phyloP scores from a whole-genome alignment of 2,888 invertebrate species.

The Nezara viridula region DNA sequence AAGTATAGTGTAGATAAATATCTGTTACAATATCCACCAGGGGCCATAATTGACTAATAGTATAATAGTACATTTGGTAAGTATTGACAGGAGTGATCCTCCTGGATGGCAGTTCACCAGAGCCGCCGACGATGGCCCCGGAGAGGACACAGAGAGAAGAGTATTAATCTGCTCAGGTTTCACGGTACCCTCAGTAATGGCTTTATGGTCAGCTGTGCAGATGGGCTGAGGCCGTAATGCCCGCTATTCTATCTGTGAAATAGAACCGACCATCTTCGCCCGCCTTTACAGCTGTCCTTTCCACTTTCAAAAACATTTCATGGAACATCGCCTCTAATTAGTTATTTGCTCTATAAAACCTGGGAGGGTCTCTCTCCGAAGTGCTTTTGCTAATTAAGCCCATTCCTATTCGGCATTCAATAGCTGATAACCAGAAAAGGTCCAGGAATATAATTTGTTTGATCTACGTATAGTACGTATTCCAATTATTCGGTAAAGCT shows the following conservation, averaged over 20 bases:
- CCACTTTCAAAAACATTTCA: conserved; percentile 45
- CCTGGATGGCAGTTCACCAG: neutral
- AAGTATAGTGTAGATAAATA: no score
- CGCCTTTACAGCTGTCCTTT: neutral
- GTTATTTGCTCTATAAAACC: neutral
- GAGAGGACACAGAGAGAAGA: neutral
- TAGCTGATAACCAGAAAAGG: neutral
- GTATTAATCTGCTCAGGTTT: conserved; percentile 32
- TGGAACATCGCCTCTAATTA: conserved; percentile 39
- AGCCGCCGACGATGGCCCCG: neutral
- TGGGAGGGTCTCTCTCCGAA: neutral
- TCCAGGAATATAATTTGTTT: neutral
- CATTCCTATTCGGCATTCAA: neutral
- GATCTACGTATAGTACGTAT: no score
- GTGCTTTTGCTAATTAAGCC: neutral
- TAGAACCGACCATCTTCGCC: neutral
- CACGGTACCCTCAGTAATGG: conserved; percentile 26
- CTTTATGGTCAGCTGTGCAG: conserved; percentile 48
- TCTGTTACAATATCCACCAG: no score
- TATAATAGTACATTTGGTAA: no score
- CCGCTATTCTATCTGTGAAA: conserved; percentile 34
- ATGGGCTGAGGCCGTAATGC: conserved; percentile 3
- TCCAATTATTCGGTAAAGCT: no score
- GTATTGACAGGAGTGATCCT: no score
- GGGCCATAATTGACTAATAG: no score